phyloP scores from a whole-genome alignment of 2,113 vertebrate species.

The Rhinopomastus cyanomelas region DNA sequence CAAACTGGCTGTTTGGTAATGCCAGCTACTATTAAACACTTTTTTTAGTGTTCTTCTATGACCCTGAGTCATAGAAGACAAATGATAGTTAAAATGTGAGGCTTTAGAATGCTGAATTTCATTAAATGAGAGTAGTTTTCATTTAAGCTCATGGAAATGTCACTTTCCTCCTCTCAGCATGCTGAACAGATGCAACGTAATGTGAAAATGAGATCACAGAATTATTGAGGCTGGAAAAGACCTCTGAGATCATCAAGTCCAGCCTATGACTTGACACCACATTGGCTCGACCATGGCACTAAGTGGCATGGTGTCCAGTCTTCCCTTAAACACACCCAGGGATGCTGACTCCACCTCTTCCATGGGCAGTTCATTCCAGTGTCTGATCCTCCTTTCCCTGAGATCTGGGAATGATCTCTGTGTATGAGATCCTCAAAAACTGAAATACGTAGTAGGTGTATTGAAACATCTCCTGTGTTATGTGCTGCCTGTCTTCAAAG shows the following conservation, averaged over 20 bases:
- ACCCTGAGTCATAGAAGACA: neutral
- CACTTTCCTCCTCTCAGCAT: neutral
- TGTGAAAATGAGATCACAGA: neutral
- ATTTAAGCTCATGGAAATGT: constrained; percentile 1
- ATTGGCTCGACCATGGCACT: too few relatives aligned
- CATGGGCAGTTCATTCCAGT: too few relatives aligned
- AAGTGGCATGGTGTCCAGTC: too few relatives aligned
- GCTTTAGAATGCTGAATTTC: neutral
- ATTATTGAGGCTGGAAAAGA: too few relatives aligned
- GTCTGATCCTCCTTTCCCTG: too few relatives aligned
- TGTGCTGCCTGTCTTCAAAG: too few relatives aligned
- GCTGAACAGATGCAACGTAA: neutral
- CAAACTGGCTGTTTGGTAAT: neutral
- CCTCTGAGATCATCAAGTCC: too few relatives aligned
- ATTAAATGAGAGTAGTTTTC: neutral
- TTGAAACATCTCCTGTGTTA: too few relatives aligned
- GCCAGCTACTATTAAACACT: neutral
- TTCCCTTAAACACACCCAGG: too few relatives aligned
- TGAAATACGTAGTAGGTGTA: neutral
- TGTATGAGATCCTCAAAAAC: neutral
- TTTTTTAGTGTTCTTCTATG: neutral
- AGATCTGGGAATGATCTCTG: neutral
- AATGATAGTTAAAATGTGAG: neutral
- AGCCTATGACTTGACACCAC: too few relatives aligned
- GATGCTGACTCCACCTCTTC: too few relatives aligned